These are phyloP conservation scores for Cyclura pinguis DNA, from an alignment of 2,797 vertebrate species.

Conservation along the genomic window DNA sequence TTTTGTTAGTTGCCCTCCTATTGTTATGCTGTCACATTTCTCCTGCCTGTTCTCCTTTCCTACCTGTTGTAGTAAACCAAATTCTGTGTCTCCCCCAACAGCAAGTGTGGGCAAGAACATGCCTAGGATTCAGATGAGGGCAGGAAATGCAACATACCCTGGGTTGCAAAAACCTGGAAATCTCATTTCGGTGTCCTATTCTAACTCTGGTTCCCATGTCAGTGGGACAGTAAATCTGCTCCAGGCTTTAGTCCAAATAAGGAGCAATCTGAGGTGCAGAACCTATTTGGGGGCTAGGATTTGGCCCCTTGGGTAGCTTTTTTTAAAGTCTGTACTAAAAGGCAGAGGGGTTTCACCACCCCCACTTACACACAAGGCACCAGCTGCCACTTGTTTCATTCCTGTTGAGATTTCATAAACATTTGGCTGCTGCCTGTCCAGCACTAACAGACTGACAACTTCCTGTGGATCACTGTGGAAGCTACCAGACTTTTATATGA, in stretches of 20 bases:
- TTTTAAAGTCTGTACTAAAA: no score
- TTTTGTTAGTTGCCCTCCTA: not conserved
- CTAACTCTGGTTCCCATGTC: not conserved
- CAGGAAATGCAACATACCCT: not conserved
- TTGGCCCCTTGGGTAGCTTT: no score
- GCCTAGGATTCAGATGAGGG: not conserved
- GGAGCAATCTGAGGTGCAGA: no score
- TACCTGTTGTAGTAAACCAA: not conserved
- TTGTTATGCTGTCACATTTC: not conserved
- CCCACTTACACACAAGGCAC: no score
- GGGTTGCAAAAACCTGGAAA: no score
- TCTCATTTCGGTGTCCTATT: not conserved
- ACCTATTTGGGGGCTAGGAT: no score
- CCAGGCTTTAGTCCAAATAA: no score
- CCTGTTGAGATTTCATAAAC: not conserved
- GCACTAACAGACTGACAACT: not conserved
- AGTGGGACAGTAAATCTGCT: no score
- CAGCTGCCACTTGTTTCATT: not conserved
- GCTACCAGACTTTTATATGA: conserved; percentile 20
- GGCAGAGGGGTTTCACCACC: no score
- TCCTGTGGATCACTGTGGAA: conserved; percentile 11
- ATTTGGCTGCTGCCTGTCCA: not conserved
- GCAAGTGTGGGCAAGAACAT: not conserved
- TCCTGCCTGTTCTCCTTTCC: not conserved
- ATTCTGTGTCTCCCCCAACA: not conserved